Conservation (phyloP, 2,888 invertebrate genomes). For the Hermodice carunculata region DNA sequence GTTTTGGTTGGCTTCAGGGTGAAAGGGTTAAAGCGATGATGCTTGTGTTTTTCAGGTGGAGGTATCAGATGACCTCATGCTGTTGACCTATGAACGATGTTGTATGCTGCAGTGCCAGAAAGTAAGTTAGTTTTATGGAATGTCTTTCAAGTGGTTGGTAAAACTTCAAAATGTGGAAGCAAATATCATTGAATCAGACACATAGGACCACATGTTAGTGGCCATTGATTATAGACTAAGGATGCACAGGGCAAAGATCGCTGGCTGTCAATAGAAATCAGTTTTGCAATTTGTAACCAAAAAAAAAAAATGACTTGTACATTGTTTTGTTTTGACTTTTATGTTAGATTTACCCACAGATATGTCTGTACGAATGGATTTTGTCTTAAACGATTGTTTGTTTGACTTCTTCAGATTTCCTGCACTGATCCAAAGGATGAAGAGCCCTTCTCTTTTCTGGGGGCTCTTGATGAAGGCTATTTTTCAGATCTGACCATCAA, state of each 20-base stretch:
- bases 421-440: conserved; percentile 66
- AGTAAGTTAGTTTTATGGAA: conserved; percentile 53
- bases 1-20: too few species aligned
- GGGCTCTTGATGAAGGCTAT: conserved; percentile 77
- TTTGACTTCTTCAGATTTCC: conserved; percentile 61
- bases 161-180: not conserved
- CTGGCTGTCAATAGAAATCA: too few species aligned
- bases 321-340: too few species aligned
- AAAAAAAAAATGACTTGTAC: too few species aligned
- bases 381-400: too few species aligned
- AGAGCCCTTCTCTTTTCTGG: conserved; percentile 76
- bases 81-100: conserved; percentile 76
- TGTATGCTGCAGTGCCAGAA: conserved; percentile 77
- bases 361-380: too few species aligned
- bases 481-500: conserved; percentile 76
- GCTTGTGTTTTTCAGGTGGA: conserved; percentile 68
- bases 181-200: not conserved
- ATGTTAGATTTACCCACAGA: too few species aligned
- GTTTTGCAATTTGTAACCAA: too few species aligned
- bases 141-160: not conserved
- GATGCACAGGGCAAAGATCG: conserved; percentile 72
- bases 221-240: not conserved
- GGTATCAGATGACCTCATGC: conserved; percentile 73
- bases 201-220: not conserved
- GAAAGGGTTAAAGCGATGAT: not conserved